Conservation (phyloP, 2,888 invertebrate species). For the Orthonychiurus folsomi region DNA sequence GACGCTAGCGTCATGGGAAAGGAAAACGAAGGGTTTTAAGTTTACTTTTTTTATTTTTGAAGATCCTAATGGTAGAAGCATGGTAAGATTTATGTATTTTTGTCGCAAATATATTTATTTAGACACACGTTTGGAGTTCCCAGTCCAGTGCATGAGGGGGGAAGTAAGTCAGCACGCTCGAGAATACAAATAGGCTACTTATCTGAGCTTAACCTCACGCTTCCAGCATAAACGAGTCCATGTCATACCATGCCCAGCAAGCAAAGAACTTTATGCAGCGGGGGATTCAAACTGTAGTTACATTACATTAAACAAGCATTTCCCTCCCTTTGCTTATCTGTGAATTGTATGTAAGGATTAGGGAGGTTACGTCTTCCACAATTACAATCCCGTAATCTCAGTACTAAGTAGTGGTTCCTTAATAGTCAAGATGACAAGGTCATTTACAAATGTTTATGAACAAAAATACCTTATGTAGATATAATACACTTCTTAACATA, state of each 20-base stretch:
- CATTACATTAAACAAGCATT: not conserved
- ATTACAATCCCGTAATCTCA: no score
- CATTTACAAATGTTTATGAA: no score
- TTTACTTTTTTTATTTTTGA: not conserved
- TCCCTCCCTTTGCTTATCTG: no score
- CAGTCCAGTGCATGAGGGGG: not conserved
- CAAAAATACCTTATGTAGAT: no score
- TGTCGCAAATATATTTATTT: constrained; percentile 4
- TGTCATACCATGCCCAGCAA: not conserved
- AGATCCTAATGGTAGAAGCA: not conserved
- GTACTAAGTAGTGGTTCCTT: no score
- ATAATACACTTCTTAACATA: no score
- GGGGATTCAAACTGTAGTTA: not conserved
- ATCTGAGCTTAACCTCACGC: not conserved
- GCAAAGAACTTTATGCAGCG: not conserved
- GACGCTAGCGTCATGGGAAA: no score
- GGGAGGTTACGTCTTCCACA: no score
- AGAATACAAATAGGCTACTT: constrained; percentile 12
- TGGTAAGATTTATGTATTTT: constrained; percentile 10
- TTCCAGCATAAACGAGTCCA: not conserved
- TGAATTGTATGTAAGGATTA: no score
- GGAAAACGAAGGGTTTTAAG: constrained; percentile 1
- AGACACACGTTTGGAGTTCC: not conserved
- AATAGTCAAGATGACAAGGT: no score
- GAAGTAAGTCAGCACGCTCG: not conserved